These are phyloP conservation scores for Dipodomys stephensi DNA, from an alignment of 2,113 vertebrate genomes.

Conservation along the genomic window DNA sequence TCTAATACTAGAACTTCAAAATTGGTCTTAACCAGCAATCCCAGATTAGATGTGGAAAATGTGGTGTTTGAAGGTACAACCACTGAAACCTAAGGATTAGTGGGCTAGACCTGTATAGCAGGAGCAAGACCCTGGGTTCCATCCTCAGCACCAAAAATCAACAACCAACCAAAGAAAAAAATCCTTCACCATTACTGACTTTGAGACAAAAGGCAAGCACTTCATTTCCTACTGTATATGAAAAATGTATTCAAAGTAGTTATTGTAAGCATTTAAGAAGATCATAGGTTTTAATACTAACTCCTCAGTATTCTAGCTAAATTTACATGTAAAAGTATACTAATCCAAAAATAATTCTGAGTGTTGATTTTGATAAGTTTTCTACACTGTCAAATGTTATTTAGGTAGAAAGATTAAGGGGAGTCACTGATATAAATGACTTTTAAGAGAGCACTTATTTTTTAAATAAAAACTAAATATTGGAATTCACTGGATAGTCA, in stretches of 20 bases:
- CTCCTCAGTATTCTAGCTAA: neutral
- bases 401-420: neutral
- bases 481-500: neutral
- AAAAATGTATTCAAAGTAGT: neutral
- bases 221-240: neutral
- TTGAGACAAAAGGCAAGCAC: neutral
- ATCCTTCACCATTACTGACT: neutral
- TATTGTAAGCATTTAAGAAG: neutral
- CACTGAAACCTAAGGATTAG: neutral
- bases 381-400: neutral
- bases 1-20: neutral
- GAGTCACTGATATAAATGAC: neutral
- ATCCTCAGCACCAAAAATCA: too few relatives aligned
- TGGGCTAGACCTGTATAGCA: neutral
- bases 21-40: neutral
- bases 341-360: neutral
- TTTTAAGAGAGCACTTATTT: too few relatives aligned
- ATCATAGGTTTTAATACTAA: neutral
- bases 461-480: neutral
- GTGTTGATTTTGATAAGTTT: neutral
- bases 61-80: neutral
- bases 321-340: neutral
- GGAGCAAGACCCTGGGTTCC: too few relatives aligned
- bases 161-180: too few relatives aligned
- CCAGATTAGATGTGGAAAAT: neutral